phyloP scores from a whole-genome alignment of 2,797 vertebrate species.

The Amphiprion clarkii region DNA sequence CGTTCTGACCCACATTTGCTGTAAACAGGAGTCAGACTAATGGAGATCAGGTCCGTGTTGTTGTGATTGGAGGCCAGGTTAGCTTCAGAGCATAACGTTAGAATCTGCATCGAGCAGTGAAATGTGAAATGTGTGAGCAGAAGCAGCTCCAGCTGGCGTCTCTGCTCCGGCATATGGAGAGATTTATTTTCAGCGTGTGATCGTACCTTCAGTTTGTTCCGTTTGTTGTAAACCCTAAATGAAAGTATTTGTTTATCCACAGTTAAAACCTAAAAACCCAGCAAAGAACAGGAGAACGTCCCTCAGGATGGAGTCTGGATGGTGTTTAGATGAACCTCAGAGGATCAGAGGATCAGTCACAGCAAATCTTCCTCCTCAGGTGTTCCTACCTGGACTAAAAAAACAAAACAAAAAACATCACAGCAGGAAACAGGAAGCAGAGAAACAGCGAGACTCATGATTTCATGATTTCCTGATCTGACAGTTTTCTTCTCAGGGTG shows the following conservation, averaged over 20 bases:
- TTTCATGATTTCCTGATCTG: no score
- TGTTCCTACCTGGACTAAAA: background rate
- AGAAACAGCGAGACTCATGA: no score
- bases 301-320: background rate
- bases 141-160: slow-evolving; percentile 59
- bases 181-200: slow-evolving; percentile 36
- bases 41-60: slow-evolving; percentile 28
- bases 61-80: slow-evolving; percentile 23
- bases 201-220: slow-evolving; percentile 48
- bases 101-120: slow-evolving; percentile 47
- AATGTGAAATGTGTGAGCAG: slow-evolving; percentile 47
- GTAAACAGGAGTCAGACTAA: slow-evolving; percentile 24
- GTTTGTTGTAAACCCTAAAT: slow-evolving; percentile 29
- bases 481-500: no score
- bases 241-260: slow-evolving; percentile 1
- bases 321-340: slow-evolving; percentile 7
- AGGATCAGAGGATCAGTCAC: slow-evolving; percentile 18
- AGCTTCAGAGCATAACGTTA: slow-evolving; percentile 38
- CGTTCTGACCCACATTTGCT: slow-evolving; percentile 13
- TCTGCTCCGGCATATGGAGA: slow-evolving; percentile 55
- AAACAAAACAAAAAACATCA: no score
- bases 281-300: background rate
- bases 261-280: background rate
- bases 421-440: no score
- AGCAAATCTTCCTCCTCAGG: slow-evolving; percentile 25